Conservation (phyloP, 92 coral and sea anemone genomes). For the Desmophyllum pertusum region DNA sequence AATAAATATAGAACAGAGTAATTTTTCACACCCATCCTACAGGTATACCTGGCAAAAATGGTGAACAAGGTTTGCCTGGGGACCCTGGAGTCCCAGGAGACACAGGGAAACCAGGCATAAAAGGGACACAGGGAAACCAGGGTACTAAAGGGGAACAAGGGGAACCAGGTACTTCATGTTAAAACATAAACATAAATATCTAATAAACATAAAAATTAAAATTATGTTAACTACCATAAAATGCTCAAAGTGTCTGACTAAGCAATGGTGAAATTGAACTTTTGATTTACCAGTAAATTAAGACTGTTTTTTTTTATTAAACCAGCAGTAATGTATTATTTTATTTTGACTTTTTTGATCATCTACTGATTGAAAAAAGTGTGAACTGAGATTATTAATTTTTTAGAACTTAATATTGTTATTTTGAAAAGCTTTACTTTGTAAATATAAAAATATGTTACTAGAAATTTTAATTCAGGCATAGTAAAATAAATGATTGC, state of each 20-base stretch:
- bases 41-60: constrained; percentile 47
- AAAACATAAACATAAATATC: not conserved
- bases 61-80: constrained; percentile 37
- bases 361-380: no score
- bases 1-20: not conserved
- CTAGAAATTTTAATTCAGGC: no score
- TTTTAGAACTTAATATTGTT: no score
- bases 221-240: no score
- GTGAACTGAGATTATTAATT: no score
- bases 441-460: no score
- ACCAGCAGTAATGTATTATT: no score
- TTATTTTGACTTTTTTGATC: no score
- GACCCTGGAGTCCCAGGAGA: constrained; percentile 40
- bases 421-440: no score
- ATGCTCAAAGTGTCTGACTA: not conserved
- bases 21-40: not conserved
- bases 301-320: no score
- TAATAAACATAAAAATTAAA: not conserved
- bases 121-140: constrained; percentile 41
- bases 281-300: no score
- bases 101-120: constrained; percentile 67
- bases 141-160: constrained; percentile 29
- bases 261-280: no score
- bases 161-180: constrained; percentile 26
- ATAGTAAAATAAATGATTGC: not conserved